These are phyloP conservation scores for Neuroterus valhalla DNA, from an alignment of 1,140 invertebrate species.

Conservation along the genomic window DNA sequence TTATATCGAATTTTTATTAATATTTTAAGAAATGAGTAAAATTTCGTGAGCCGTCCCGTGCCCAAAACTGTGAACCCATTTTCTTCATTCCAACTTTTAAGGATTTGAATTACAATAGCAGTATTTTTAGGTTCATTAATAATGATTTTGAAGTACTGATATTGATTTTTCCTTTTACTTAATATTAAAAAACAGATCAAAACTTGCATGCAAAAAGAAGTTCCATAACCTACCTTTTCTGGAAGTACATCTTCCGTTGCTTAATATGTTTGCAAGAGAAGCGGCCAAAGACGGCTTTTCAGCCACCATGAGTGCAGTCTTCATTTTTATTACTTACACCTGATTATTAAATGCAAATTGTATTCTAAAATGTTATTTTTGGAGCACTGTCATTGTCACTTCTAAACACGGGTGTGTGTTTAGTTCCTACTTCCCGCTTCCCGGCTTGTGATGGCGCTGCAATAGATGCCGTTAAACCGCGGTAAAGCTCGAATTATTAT, in stretches of 20 bases:
- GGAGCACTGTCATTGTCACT: neutral
- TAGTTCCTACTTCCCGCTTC: neutral
- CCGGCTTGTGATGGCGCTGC: constrained; percentile 1
- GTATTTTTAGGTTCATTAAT: too few relatives aligned
- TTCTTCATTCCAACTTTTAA: too few relatives aligned
- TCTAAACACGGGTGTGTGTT: neutral
- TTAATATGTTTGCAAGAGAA: constrained; percentile 95
- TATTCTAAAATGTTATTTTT: constrained; percentile 28
- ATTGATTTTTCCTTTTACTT: too few relatives aligned
- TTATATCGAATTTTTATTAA: too few relatives aligned
- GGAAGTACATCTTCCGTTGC: constrained; percentile 86
- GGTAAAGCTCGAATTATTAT: neutral
- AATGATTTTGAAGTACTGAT: too few relatives aligned
- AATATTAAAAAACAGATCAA: constrained; percentile 6
- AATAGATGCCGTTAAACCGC: neutral
- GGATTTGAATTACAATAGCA: too few relatives aligned
- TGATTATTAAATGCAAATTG: constrained; percentile 35
- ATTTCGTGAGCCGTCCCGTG: too few relatives aligned
- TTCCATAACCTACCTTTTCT: constrained; percentile 87
- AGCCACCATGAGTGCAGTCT: constrained; percentile 97
- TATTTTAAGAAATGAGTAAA: too few relatives aligned
- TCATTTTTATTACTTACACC: constrained; percentile 78
- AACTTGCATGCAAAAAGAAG: constrained; percentile 29
- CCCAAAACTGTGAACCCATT: too few relatives aligned
- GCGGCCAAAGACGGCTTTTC: constrained; percentile 99